These are phyloP conservation scores for Anolis carolinensis DNA, from an alignment of 2,113 vertebrate genomes.

Conservation along the genomic window DNA sequence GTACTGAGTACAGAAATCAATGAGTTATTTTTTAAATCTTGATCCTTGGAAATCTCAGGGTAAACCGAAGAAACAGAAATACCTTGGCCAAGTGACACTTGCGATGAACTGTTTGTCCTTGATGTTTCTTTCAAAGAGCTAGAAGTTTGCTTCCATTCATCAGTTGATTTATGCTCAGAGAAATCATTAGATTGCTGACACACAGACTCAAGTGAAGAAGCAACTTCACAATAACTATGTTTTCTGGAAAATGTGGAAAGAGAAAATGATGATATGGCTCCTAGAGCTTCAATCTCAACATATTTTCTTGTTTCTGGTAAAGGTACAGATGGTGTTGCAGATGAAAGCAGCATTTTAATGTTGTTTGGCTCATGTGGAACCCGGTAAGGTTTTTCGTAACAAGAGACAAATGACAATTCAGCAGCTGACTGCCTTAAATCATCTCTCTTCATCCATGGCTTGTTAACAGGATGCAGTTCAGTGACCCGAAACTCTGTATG, in stretches of 20 bases:
- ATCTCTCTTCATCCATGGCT: constrained; percentile 59
- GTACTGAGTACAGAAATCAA: constrained; percentile 29
- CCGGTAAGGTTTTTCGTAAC: constrained; percentile 44
- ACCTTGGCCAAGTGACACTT: constrained; percentile 40
- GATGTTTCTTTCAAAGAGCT: constrained; percentile 44
- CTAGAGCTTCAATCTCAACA: constrained; percentile 41
- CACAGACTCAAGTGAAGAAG: constrained; percentile 59
- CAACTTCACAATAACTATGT: constrained; percentile 50
- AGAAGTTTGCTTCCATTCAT: constrained; percentile 40
- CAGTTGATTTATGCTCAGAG: constrained; percentile 39
- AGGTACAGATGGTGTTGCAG: constrained; percentile 55
- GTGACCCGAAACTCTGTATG: constrained; percentile 59
- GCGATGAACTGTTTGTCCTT: constrained; percentile 29
- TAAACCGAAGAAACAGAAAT: constrained; percentile 19
- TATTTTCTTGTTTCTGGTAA: constrained; percentile 63
- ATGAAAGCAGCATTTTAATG: constrained; percentile 44
- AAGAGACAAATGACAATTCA: constrained; percentile 61
- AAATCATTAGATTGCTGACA: constrained; percentile 61
- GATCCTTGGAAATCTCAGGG: constrained; percentile 28
- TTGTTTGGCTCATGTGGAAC: constrained; percentile 20
- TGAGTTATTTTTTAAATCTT: background rate
- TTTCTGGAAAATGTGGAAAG: constrained; percentile 51
- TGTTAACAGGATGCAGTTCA: constrained; percentile 37
- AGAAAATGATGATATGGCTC: constrained; percentile 41
- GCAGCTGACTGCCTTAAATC: constrained; percentile 61